Base-by-base conservation (phyloP, 2,113 vertebrate genomes). In the Oncorhynchus kisutch region DNA sequence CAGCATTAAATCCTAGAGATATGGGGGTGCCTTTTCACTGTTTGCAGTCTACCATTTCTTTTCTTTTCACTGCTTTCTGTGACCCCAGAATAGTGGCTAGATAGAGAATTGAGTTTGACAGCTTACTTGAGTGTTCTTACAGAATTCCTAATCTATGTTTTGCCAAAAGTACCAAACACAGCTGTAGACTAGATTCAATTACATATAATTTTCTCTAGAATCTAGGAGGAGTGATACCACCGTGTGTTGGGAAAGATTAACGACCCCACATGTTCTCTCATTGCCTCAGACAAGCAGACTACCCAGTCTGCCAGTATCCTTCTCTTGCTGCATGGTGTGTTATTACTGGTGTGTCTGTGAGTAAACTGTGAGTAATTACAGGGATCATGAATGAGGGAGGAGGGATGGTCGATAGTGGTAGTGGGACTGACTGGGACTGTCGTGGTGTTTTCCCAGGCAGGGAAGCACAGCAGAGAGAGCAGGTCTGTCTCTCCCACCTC, bases 1-100 rank as follows among this genome's bases (percentile, higher is more conserved):
- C 39, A 20, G 70, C 79, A 76, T 82, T 83, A 79, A 67, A 73
- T 49, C 77, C 25, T 54, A 20, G 54, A 70, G 24, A 45, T 45
- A 45, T 11, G 39, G 39, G 39, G 39, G 39, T 45, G 14, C 65
- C 14, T 66, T 66, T 27, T 29, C 13, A 57, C 54, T 57, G 54
- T 45, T 45, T 57, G 20, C 54, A 57, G 14, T 57, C 4, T 16
- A 57, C 14, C 18, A 20, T 20, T 20, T 57, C 0, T 57, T 57
- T 20, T 57, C 18, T 57, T 18, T 18, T 57, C 20, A 20, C 54
- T 16, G 54, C 13, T 18, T 57, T 14, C 20, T 57, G 54, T 45
- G 39, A 45, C 16, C 54, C 3, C 3, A 18, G 5, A 20, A 20
- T 20, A 18, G 54, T 57, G 18, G 54, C 39, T 20, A 57, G 54